phyloP scores from a whole-genome alignment of 1,140 invertebrate species.

The Drosophila mayri region DNA sequence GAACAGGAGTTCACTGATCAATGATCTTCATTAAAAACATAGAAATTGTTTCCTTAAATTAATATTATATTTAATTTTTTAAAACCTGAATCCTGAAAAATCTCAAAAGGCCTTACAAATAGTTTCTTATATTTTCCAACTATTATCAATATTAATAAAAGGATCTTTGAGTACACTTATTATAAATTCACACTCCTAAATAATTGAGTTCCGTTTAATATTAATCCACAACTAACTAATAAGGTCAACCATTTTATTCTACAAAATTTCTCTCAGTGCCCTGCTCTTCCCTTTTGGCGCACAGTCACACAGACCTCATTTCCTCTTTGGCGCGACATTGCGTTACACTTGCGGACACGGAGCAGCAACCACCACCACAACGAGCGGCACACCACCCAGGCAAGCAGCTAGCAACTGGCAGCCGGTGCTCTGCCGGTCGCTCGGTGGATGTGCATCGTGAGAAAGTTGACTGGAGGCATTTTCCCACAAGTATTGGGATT shows the following conservation, averaged over 20 bases:
- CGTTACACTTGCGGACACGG: slow-evolving; percentile 73
- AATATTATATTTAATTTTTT: not conserved
- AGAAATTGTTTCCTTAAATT: too few species aligned
- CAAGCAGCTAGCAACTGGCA: slow-evolving; percentile 50
- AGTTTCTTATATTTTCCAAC: not conserved
- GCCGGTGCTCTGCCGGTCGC: slow-evolving; percentile 59
- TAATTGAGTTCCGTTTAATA: not conserved
- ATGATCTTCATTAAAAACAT: not conserved
- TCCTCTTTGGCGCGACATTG: slow-evolving; percentile 81
- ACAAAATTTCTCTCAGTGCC: slow-evolving; percentile 10
- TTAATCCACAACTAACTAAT: not conserved
- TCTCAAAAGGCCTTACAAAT: not conserved
- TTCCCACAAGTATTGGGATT: slow-evolving; percentile 82
- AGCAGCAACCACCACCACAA: slow-evolving; percentile 68
- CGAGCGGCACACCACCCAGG: slow-evolving; percentile 72
- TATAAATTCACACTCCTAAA: not conserved
- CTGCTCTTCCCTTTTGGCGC: slow-evolving; percentile 52
- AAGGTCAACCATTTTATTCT: too few species aligned
- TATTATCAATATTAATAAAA: not conserved
- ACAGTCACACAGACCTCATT: slow-evolving; percentile 69
- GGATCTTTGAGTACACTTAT: not conserved
- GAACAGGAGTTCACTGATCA: not conserved
- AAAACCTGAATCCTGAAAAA: not conserved
- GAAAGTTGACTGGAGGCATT: slow-evolving; percentile 82
- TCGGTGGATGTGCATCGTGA: slow-evolving; percentile 72